Conservation (phyloP, 2,888 invertebrate genomes). For the Lutraria lutraria region DNA sequence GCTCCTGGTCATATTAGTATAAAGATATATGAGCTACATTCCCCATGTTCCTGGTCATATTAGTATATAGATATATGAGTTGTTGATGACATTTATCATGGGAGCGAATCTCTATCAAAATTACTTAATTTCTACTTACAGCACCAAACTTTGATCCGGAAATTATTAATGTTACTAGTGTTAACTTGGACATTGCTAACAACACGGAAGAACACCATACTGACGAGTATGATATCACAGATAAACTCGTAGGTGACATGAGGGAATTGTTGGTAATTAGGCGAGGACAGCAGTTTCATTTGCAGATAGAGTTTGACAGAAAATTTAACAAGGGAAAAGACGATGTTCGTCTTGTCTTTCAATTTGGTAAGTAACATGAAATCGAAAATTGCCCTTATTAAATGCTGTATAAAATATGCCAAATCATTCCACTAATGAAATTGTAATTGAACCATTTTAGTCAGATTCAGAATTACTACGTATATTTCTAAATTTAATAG, state of each 20-base stretch:
- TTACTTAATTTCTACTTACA: neutral
- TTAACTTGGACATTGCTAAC: constrained; percentile 91
- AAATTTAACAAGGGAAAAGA: constrained; percentile 92
- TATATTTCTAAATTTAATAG: too few species aligned
- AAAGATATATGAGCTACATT: too few species aligned
- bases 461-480: too few species aligned
- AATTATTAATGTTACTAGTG: constrained; percentile 84
- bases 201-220: constrained; percentile 92
- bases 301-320: constrained; percentile 91
- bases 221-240: constrained; percentile 89
- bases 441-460: too few species aligned
- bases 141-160: constrained; percentile 86
- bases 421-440: too few species aligned
- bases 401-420: too few species aligned
- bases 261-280: constrained; percentile 90
- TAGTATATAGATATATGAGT: too few species aligned
- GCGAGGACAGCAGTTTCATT: constrained; percentile 91
- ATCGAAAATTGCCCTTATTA: neutral
- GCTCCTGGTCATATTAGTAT: too few species aligned
- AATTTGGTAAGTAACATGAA: constrained; percentile 65
- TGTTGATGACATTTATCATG: too few species aligned
- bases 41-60: too few species aligned
- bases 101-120: too few species aligned
- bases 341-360: constrained; percentile 94
- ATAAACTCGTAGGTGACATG: constrained; percentile 11